A percentile compares a stretch with the other conserved stretches of the same genome.
These are phyloP conservation scores for Montipora capitata DNA, from an alignment of 92 coral and sea anemone species.

Conservation along the genomic window DNA sequence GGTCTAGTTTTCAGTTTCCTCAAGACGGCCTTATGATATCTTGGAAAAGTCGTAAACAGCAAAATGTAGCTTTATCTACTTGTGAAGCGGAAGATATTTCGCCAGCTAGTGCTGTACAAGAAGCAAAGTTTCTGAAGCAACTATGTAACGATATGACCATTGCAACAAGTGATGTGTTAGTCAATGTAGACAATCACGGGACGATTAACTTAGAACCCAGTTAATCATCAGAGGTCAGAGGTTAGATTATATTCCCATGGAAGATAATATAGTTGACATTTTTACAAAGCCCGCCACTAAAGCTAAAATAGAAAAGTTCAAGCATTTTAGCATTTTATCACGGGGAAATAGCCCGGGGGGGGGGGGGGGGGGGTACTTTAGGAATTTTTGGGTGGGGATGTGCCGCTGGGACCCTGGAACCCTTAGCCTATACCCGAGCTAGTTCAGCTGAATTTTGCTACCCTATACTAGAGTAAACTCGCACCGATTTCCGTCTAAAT, in stretches of 20 bases:
- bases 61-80: slow-evolving; percentile 51
- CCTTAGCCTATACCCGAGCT: no score
- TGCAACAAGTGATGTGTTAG: slow-evolving; percentile 13
- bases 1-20: slow-evolving; percentile 41
- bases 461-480: no score
- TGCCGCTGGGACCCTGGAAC: no score
- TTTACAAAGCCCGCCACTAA: slow-evolving; percentile 60
- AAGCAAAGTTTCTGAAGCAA: not conserved
- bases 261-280: slow-evolving; percentile 66
- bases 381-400: no score
- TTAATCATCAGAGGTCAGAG: slow-evolving; percentile 45
- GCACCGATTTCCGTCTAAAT: no score
- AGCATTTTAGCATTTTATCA: not conserved
- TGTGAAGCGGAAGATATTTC: slow-evolving; percentile 74
- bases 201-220: slow-evolving; percentile 55
- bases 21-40: slow-evolving; percentile 34
- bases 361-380: no score
- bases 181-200: slow-evolving; percentile 78
- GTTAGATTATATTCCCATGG: slow-evolving; percentile 58
- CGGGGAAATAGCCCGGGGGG: not conserved
- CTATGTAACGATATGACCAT: not conserved
- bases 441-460: no score
- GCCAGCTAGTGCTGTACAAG: slow-evolving; percentile 15
- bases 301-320: slow-evolving; percentile 21
- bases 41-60: slow-evolving; percentile 58